phyloP scores from a whole-genome alignment of 92 coral and sea anemone species.

The Diadumene lineata region DNA sequence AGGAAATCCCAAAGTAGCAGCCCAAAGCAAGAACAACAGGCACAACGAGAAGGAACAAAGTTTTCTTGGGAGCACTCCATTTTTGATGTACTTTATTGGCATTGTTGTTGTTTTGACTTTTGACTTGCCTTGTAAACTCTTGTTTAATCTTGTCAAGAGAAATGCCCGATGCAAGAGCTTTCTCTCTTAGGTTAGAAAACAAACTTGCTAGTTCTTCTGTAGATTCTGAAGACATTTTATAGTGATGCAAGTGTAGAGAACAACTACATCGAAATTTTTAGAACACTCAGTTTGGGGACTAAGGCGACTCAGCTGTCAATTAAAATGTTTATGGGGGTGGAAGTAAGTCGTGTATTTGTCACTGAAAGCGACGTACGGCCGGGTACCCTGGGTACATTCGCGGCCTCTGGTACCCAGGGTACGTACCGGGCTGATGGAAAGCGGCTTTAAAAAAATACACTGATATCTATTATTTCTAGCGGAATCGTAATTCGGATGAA shows the following conservation, averaged over 20 bases:
- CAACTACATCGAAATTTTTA: neutral
- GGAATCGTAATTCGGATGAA: too few species aligned
- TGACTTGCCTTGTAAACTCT: slow-evolving; percentile 55
- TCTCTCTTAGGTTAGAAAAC: slow-evolving; percentile 60
- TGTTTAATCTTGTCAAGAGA: slow-evolving; percentile 48
- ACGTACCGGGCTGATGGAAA: too few species aligned
- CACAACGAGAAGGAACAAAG: slow-evolving; percentile 40
- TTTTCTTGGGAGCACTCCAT: slow-evolving; percentile 27
- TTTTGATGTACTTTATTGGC: neutral
- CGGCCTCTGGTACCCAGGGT: too few species aligned
- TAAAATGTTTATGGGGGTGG: too few species aligned
- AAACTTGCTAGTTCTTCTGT: slow-evolving; percentile 49
- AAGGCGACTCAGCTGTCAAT: too few species aligned
- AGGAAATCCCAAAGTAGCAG: slow-evolving; percentile 43
- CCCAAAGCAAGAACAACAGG: slow-evolving; percentile 70
- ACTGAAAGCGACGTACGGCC: too few species aligned
- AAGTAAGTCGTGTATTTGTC: too few species aligned
- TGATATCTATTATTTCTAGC: too few species aligned
- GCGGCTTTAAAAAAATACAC: too few species aligned
- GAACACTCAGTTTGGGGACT: neutral
- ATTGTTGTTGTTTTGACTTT: slow-evolving; percentile 22
- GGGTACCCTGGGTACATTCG: too few species aligned
- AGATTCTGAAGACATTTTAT: slow-evolving; percentile 46
- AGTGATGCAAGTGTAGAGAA: neutral
- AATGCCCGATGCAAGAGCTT: slow-evolving; percentile 59